Evolutionary conservation across 1,140 invertebrate species (phyloP), one percentile per base, ranked within the genome.

Genomic region (Streblospio benedicti): DNA sequence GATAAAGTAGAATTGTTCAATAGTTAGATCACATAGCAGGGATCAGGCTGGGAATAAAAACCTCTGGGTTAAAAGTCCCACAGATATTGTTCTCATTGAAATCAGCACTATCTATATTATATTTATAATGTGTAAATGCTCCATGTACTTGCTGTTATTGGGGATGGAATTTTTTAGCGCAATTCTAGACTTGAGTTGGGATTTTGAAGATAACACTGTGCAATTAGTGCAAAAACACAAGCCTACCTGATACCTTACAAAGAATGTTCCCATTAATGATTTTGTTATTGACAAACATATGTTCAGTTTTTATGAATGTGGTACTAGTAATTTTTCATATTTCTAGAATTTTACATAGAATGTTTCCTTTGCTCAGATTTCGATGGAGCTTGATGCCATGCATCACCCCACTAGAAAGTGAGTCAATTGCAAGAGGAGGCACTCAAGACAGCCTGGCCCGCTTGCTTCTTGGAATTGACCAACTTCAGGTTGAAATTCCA

Each of bases 401-500:
- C 32, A 32, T 43, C 1, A 65, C 65, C 30, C 52, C 61, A 4
- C 9, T 54, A 30, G 64, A 70, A 20, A 68, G 65, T 64, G 68
- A 68, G 9, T 35, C 50, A 20, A 60, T 51, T 38, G 30, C 27
- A 57, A 44, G 35, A 18, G 25, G 20, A 23, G 6, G 6, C 2
- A 14, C 5, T 16, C 9, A 33, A 60, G 67, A 69, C 59, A 65
- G 71, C 63, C 28, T 69, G 20, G 60, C 71, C 20, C 60, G 67
- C 6, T 47, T 72, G 18, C 45, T 72, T 30, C 47, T 72, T n/a
- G 69, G 69, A 32, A 54, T 72, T 16, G 68, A 72, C 52, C 38
- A 59, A 27, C 18, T 71, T 41, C 70, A 71, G 68, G 68, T 71
- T 58, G 44, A 38, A 32, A 27, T 31, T 3, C 18, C 6, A 14